Conservation (phyloP, 1,140 invertebrate genomes). For the Manduca sexta region DNA sequence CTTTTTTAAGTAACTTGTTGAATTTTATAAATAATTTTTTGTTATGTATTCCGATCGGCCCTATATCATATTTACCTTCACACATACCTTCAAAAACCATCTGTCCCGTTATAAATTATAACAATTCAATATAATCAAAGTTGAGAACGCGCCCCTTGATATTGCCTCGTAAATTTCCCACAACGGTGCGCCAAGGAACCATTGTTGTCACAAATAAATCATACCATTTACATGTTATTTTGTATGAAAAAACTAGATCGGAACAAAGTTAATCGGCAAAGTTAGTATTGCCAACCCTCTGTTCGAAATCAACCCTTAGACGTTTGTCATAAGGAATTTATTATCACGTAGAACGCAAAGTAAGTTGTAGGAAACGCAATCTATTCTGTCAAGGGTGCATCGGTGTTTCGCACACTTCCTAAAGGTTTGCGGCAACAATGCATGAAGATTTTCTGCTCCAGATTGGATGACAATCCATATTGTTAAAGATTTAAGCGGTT, state of each 20-base stretch:
- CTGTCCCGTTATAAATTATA: constrained; percentile 22
- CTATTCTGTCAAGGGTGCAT: constrained; percentile 18
- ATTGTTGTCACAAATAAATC: constrained; percentile 63
- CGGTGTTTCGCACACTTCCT: constrained; percentile 63
- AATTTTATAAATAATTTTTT: too few species aligned
- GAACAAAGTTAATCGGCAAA: constrained; percentile 23
- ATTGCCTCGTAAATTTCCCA: constrained; percentile 62
- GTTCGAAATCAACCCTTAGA: constrained; percentile 2
- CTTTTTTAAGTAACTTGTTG: too few species aligned
- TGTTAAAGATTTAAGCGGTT: constrained; percentile 16
- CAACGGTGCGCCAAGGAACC: constrained; percentile 35
- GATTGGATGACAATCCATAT: constrained; percentile 40
- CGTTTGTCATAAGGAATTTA: neutral
- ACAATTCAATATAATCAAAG: constrained; percentile 27
- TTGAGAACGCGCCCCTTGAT: constrained; percentile 36
- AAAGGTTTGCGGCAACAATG: constrained; percentile 27
- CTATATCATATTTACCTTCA: too few species aligned
- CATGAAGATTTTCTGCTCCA: constrained; percentile 38
- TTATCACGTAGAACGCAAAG: neutral
- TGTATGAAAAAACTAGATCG: constrained; percentile 55
- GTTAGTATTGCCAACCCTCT: constrained; percentile 1
- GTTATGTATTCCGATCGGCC: too few species aligned
- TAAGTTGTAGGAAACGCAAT: neutral
- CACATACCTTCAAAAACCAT: constrained; percentile 11
- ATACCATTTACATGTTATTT: constrained; percentile 46